Evolutionary conservation across 2,113 vertebrate species (phyloP), one percentile per base, ranked within the genome.

Genomic region (Semicossyphus pulcher): DNA sequence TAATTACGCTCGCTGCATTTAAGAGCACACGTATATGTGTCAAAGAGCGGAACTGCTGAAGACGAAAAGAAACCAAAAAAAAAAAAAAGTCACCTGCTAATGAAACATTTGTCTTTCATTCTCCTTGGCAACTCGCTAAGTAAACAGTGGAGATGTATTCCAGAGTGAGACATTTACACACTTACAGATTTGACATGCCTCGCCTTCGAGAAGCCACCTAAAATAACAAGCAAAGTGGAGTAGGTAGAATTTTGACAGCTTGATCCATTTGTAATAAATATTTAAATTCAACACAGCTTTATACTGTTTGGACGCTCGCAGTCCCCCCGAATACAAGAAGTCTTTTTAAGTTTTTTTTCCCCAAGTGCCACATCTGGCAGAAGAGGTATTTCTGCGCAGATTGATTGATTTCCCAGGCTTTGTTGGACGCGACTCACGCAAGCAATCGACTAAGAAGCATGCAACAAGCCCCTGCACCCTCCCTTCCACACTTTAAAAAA

Each of bases 21-120:
- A 69, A 53, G 72, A 63, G 79, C 78, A 72, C 14, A 32, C 41
- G 51, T 59, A 61, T 62, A 69, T 89, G 84, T 90, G 88, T 92
- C 86, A 92, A 93, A 91, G 93, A 94, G 83, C 65, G 70, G 91
- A 93, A 96, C 95, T 96, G 94, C 94, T 80, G 90, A 93, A 94
- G 89, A 94, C 92, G 83, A 88, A 93, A 82, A 87, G 48, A 76
- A 68, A 68, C 20, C 2, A 84, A 87, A 71, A 49, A 32, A 83
- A 86, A 80, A 88, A 89, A 75, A 89, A 87, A 83, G 76, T 90
- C 83, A 91, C 87, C 71, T 93, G 89, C 92, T 93, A 89, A 89
- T 69, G 63, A 89, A 92, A 89, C 87, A 78, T 90, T 93, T 90
- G 74, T 91, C 82, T 86, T 87, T 90, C 83, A 85, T 93, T 84